Evolutionary conservation across 2,797 vertebrate genomes (phyloP), one percentile per base, ranked within the genome.

Genomic region (Cirrhinus mrigala): DNA sequence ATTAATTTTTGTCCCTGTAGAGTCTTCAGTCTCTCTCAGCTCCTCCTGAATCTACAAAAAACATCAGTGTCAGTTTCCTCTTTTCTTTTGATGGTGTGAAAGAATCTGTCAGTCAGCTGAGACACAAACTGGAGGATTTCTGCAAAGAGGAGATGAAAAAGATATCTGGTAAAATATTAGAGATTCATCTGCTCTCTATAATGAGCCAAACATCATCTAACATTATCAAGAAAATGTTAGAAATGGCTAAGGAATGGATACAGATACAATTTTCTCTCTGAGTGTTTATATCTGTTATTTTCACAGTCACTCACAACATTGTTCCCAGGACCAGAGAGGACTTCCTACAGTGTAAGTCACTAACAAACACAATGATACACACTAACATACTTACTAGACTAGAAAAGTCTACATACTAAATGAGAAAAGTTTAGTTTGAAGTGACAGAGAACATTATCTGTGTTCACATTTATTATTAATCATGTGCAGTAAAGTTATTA

Each of bases 1-100:
- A 8, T 44, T 44, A 6, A 44, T 44, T 44, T 44, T 40, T 40
- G 6, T 40, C 6, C 37, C 37, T 40, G 37, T 40, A 40, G 37
- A 71, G 40, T 73, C 33, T 73, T 48, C 70, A 44, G 3, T 48
- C 44, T 2, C 12, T 73, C 70, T 50, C 70, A 24, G 70, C 44
- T 46, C 70, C 70, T 48, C n/a, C 44, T 73, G 44, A 73, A 46
- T 73, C 70, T 46, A 46, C 70, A 73, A 12, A 73, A n/a, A 48
- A 9, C 18, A 14, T 24, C 11, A 22, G 11, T 37, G 33, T 40
- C 44, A 27, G 11, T 73, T 73, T 48, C 14, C 44, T 73, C 22
- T 50, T 14, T 37, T 73, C 70, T 24, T 46, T 73, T 50, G 70
- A 73, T 73, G 70, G 14, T 24, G 40, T 73, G n/a, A 73, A 1